Base-by-base conservation (phyloP, 1,140 invertebrate genomes). In the Atta colombica region DNA sequence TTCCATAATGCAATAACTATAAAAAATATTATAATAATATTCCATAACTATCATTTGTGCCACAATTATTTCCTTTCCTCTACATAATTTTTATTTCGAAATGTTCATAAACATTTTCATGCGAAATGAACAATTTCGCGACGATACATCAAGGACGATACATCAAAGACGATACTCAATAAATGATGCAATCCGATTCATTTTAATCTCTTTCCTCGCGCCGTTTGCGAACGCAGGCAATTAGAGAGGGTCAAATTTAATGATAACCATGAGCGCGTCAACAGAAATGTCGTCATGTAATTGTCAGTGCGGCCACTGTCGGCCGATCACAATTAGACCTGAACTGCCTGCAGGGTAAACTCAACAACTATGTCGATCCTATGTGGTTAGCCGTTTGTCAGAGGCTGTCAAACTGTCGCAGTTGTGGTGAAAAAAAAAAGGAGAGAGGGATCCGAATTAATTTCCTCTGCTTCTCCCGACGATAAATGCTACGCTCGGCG, bases 371-470 rank as follows among this genome's bases (percentile, higher is more conserved):
- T 31, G 55, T 63, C 55, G 35, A 75, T 61, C 45, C 45, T 14
- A n/a, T 39, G 69, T 35, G 80, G 80, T 84, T 75, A 75, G 53
- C 80, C 80, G 80, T 84, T 74, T 84, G 80, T 84, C 69, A 84
- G 80, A 35, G 69, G 14, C 18, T 39, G 45, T 84, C 80, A 75
- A 84, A 75, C 28, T 61, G 28, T 25, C 55, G 68, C 39, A 45
- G 69, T 72, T 4, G 55, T 14, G 35, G 10, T 21, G 21, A 60
- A 72, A 58, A 58, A 69, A 45, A 21, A 25, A 35, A 6, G 31
- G 12, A 35, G 66, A 6, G n/a, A n/a, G 53, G 53, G 18, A 58
- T 61, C 31, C 18, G n/a, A 61, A 84, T 74, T 84, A 74, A 84
- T 84, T 84, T n/a, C 25, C 53, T 31, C 53, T 45, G 25, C 45